These are phyloP conservation scores for Siderastrea radians DNA, from an alignment of 92 coral and sea anemone genomes.

Conservation along the genomic window DNA sequence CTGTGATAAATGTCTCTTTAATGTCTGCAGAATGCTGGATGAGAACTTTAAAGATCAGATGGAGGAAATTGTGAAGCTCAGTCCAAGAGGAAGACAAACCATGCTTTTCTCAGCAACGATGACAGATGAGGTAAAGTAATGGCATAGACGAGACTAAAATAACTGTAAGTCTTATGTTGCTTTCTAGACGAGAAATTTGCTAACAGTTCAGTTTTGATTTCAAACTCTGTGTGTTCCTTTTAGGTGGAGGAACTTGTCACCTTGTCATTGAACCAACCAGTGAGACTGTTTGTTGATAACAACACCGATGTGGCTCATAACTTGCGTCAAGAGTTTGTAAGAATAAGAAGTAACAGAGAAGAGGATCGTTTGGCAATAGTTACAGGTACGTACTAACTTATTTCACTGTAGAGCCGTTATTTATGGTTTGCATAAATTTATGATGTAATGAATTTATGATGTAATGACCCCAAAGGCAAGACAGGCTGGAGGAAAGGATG, in stretches of 20 bases:
- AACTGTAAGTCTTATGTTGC: background rate
- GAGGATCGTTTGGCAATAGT: conserved; percentile 92
- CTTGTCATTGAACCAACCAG: conserved; percentile 91
- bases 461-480: no score
- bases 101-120: conserved; percentile 98
- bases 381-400: conserved; percentile 64
- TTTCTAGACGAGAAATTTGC: no score
- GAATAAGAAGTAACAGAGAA: conserved; percentile 92
- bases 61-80: conserved; percentile 90
- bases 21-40: conserved; percentile 85
- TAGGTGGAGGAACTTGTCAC: conserved; percentile 90
- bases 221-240: background rate
- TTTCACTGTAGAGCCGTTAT: background rate
- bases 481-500: no score
- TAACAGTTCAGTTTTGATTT: background rate
- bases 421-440: no score
- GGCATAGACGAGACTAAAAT: background rate
- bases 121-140: conserved; percentile 92
- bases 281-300: conserved; percentile 92
- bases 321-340: conserved; percentile 92
- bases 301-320: conserved; percentile 97
- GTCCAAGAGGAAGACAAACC: conserved; percentile 96
- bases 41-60: conserved; percentile 97
- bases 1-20: background rate
- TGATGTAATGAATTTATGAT: no score